phyloP scores from a whole-genome alignment of 2,888 invertebrate species.

The Phymatocera aterrima region DNA sequence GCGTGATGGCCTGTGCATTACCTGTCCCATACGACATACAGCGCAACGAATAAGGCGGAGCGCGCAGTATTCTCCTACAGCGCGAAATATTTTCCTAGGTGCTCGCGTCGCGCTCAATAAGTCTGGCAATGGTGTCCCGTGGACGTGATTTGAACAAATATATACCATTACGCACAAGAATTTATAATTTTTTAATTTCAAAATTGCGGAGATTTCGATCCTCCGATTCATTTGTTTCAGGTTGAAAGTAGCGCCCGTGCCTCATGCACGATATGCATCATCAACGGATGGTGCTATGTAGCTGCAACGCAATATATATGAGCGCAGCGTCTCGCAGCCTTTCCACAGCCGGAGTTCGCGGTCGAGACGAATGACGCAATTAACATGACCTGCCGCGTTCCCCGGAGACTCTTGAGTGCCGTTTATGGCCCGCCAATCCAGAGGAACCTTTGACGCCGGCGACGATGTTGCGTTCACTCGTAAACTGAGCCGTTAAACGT shows the following conservation, averaged over 20 bases:
- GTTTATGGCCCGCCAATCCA: slow-evolving; percentile 35
- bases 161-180: not conserved
- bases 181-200: not conserved
- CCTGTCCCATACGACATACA: not conserved
- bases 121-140: not conserved
- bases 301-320: not conserved
- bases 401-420: slow-evolving; percentile 25
- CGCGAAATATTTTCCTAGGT: slow-evolving; percentile 36
- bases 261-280: not conserved
- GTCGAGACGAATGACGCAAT: slow-evolving; percentile 38
- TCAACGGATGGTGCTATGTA: not conserved
- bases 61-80: slow-evolving; percentile 30
- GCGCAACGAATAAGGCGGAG: slow-evolving; percentile 20
- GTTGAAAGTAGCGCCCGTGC: slow-evolving; percentile 21
- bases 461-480: slow-evolving; percentile 49
- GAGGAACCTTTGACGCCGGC: slow-evolving; percentile 31
- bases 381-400: slow-evolving; percentile 23
- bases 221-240: not conserved
- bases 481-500: slow-evolving; percentile 60
- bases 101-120: slow-evolving; percentile 19
- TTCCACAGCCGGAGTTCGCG: slow-evolving; percentile 12
- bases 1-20: slow-evolving; percentile 20
- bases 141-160: slow-evolving; percentile 5
- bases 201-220: slow-evolving; percentile 8
- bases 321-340: slow-evolving; percentile 23